Percentiles rank a stretch among this genome's conserved stretches.
Evolutionary conservation across 2,113 vertebrate genomes (phyloP).

Genomic region (Cyprinodon brontotheroides): DNA sequence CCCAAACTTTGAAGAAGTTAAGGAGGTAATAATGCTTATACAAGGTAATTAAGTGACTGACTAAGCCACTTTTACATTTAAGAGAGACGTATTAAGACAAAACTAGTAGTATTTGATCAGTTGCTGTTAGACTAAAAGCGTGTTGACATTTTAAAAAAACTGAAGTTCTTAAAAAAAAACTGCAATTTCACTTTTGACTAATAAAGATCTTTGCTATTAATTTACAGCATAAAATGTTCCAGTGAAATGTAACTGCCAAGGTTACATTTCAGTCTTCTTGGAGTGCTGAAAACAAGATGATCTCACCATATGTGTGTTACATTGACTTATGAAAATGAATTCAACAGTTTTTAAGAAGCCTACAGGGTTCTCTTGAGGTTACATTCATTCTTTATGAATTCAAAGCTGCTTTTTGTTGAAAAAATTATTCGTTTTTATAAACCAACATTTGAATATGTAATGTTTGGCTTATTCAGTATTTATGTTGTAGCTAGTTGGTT

Average conservation of each 20-base stretch:
- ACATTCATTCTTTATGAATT: neutral
- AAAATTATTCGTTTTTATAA: neutral
- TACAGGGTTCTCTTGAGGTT: neutral
- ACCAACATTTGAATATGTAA: neutral
- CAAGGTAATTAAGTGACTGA: neutral
- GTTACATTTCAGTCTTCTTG: constrained; percentile 14
- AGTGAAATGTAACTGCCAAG: constrained; percentile 30
- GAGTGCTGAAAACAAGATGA: constrained; percentile 31
- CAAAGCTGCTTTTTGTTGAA: neutral
- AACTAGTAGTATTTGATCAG: neutral
- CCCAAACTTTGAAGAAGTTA: neutral
- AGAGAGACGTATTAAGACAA: neutral
- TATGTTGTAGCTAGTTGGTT: neutral
- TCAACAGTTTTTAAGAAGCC: neutral
- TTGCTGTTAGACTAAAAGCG: neutral
- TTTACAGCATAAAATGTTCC: constrained; percentile 18
- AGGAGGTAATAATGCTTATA: neutral
- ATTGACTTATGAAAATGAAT: constrained; percentile 15
- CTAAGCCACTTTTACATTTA: neutral
- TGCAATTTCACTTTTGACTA: neutral
- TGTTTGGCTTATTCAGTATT: too few species aligned
- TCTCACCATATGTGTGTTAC: constrained; percentile 20
- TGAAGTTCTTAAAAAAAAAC: constrained; percentile 1
- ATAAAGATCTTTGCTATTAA: constrained; percentile 44
- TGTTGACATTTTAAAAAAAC: neutral